Evolutionary conservation across 2,888 invertebrate genomes (phyloP).

Genomic region (Branchellion lobata): DNA sequence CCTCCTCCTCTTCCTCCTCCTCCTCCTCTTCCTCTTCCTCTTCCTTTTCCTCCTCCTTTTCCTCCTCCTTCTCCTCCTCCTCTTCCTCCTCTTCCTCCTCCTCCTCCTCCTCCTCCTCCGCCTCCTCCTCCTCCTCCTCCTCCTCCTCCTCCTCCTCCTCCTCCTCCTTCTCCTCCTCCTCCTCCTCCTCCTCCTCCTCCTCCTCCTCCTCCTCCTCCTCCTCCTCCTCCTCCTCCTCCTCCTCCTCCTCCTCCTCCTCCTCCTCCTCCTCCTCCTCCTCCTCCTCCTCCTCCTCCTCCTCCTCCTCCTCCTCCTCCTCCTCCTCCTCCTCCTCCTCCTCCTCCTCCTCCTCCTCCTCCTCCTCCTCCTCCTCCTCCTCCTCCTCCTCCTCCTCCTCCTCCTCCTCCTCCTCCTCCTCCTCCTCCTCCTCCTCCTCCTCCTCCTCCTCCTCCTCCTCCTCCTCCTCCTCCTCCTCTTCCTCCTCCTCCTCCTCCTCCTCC

Average conservation of each 20-base stretch:
- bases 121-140: not conserved
- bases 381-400: slow-evolving; percentile 19
- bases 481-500: slow-evolving; percentile 32
- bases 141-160: slow-evolving; percentile 1
- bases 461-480: slow-evolving; percentile 31
- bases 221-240: not conserved
- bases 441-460: slow-evolving; percentile 2
- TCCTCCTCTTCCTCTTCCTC: not conserved
- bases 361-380: not conserved
- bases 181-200: not conserved
- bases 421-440: not conserved
- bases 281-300: not conserved
- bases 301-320: not conserved
- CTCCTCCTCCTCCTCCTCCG: not conserved
- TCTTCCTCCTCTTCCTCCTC: slow-evolving; percentile 2
- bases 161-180: not conserved
- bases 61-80: not conserved
- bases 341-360: not conserved
- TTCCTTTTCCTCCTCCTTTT: not conserved
- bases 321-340: slow-evolving; percentile 1
- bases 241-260: not conserved
- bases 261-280: slow-evolving; percentile 1
- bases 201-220: slow-evolving; percentile 1
- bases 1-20: not conserved
- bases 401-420: slow-evolving; percentile 21